Base-by-base conservation (phyloP, 1,140 invertebrate species). In the Drosophila kohkoa region DNA sequence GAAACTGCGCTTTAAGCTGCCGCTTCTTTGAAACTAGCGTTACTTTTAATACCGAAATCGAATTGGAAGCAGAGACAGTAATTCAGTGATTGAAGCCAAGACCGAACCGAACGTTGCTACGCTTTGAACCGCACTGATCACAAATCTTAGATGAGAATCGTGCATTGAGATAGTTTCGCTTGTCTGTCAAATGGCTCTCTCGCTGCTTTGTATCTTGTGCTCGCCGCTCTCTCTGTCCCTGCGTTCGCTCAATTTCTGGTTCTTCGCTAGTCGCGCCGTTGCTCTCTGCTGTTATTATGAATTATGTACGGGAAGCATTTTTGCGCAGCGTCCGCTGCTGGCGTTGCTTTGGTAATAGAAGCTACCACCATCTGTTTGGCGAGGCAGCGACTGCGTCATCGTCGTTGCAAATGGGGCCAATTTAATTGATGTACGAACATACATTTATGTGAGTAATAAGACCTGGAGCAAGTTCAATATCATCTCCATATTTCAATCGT, bases 41-140 rank as follows among this genome's bases (percentile, higher is more conserved):
- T 58, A 49, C 7, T 66, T 48, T 58, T 35, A 30, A 51, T 58
- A 72, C 8, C 30, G 7, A 35, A 41, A 48, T 1, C 35, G 16
- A 43, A 13, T 5, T 43, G 4, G 54, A 57, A 20, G 20, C 15
- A 10, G 28, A 59, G 32, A 28, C 15, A 10, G 16, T 25, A 6
- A 7, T 10, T 35, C 15, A 10, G 30, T 25, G 11, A 7, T 10
- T 35, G 20, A 46, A 28, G 15, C 59, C 5, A 25, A 62, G 60
- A 58, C 35, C 35, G 28, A 64, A 32, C 64, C 71, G 82, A 62
- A 55, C 82, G 43, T 46, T 20, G 77, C 70, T 51, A 77, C 77
- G 80, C 69, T 64, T 83, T 46, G 66, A 80, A 88, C 54, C 67
- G 45, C 46, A 87, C 83, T 87, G 83, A 87, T 87, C 70, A 57